Evolutionary conservation across 2,113 vertebrate genomes (phyloP).

Genomic region (Clarias macrocephalus): DNA sequence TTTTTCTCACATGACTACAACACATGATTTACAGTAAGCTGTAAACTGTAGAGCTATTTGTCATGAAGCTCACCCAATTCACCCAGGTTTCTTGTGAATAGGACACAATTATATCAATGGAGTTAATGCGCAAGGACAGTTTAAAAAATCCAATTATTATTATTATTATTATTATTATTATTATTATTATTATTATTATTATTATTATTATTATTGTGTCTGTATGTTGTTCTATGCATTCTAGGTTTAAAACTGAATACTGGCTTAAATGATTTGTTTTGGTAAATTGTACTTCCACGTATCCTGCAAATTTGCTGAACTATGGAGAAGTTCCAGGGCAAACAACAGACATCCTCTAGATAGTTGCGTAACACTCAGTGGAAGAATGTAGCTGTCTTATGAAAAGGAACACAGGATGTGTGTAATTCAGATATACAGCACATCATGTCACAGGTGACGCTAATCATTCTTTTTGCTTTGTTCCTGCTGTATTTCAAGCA

Average conservation of each 20-base stretch:
- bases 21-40: too few species aligned
- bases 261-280: neutral
- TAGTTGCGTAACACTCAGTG: neutral
- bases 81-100: neutral
- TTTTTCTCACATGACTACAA: too few species aligned
- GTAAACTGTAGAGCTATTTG: neutral
- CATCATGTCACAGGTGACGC: neutral
- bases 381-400: neutral
- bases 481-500: slow-evolving; percentile 15
- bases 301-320: neutral
- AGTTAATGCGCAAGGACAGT: neutral
- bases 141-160: too few species aligned
- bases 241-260: neutral
- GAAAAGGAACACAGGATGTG: slow-evolving; percentile 8
- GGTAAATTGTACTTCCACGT: neutral
- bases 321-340: neutral
- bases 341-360: slow-evolving; percentile 2
- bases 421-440: slow-evolving; percentile 14
- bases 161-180: too few species aligned
- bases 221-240: neutral
- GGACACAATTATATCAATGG: neutral
- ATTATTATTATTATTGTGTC: neutral
- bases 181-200: too few species aligned
- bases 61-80: neutral
- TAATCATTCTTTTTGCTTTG: slow-evolving; percentile 23